These are phyloP conservation scores for Chelonus insularis DNA, from an alignment of 1,140 invertebrate genomes.

Conservation along the genomic window DNA sequence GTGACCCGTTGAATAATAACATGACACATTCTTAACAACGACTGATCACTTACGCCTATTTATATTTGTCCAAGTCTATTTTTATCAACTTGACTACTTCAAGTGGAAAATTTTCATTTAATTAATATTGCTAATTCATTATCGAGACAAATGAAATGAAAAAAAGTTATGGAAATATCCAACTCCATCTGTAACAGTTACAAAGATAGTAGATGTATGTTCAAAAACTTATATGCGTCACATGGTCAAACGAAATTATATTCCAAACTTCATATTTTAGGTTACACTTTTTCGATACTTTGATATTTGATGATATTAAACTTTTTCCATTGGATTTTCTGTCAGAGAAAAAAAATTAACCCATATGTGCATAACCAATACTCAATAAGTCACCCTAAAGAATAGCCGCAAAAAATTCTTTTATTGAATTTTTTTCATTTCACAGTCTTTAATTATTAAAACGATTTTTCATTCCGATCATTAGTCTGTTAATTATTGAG, in stretches of 20 bases:
- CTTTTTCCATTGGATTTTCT: constrained; percentile 13
- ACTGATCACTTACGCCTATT: constrained; percentile 7
- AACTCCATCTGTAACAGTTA: constrained; percentile 28
- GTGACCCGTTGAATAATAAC: constrained; percentile 7
- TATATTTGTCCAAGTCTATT: not conserved
- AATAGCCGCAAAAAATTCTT: not conserved
- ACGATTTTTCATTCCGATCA: no score
- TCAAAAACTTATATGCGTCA: constrained; percentile 41
- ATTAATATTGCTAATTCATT: not conserved
- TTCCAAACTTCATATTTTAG: constrained; percentile 37
- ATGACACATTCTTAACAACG: not conserved
- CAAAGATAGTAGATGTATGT: constrained; percentile 41
- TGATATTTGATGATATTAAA: no score
- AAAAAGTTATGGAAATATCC: not conserved
- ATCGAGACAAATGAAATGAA: not conserved
- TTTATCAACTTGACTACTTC: not conserved
- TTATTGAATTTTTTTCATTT: not conserved
- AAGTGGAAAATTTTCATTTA: no score
- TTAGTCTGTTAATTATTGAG: no score
- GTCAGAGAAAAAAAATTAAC: constrained; percentile 12
- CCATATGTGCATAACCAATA: no score
- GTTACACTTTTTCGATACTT: constrained; percentile 31
- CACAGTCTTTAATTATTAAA: no score
- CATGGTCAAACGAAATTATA: constrained; percentile 38
- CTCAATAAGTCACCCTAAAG: no score